phyloP scores from a whole-genome alignment of 2,113 vertebrate species.

The Burhinus bistriatus region DNA sequence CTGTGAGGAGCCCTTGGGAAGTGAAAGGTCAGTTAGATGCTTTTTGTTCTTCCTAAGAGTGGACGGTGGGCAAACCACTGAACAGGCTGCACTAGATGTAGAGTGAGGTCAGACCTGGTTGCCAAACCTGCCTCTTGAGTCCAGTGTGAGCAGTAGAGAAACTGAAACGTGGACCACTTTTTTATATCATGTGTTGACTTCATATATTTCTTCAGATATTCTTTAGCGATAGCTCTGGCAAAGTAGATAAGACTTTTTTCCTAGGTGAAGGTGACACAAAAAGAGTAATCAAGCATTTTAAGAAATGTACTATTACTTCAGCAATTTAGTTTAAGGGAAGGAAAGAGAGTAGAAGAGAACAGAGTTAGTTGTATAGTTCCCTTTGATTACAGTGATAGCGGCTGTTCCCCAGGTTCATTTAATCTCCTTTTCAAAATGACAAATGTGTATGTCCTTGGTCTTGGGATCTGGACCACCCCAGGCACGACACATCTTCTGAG shows the following conservation, averaged over 20 bases:
- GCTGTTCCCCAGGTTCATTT: background rate
- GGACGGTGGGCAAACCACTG: background rate
- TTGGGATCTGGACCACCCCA: background rate
- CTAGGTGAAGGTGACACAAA: background rate
- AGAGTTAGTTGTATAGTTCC: background rate
- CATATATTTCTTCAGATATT: background rate
- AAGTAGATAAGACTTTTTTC: background rate
- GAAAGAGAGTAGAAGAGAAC: background rate
- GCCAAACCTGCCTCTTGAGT: background rate
- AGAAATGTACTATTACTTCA: background rate
- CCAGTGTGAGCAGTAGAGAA: background rate
- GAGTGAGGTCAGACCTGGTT: background rate
- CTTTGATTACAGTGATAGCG: background rate
- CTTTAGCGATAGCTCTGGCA: background rate
- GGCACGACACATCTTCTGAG: background rate
- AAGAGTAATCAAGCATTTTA: background rate
- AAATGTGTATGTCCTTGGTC: background rate
- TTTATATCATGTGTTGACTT: background rate
- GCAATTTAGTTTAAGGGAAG: background rate
- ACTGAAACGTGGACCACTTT: background rate
- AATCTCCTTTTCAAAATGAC: background rate
- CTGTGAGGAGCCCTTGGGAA: background rate
- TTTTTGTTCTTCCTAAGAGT: background rate
- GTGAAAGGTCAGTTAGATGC: background rate
- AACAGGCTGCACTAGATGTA: background rate